Percentiles rank a stretch among this genome's conserved stretches.
phyloP scores from a whole-genome alignment of 2,888 invertebrate species.

The Caradrina clavipalpis region DNA sequence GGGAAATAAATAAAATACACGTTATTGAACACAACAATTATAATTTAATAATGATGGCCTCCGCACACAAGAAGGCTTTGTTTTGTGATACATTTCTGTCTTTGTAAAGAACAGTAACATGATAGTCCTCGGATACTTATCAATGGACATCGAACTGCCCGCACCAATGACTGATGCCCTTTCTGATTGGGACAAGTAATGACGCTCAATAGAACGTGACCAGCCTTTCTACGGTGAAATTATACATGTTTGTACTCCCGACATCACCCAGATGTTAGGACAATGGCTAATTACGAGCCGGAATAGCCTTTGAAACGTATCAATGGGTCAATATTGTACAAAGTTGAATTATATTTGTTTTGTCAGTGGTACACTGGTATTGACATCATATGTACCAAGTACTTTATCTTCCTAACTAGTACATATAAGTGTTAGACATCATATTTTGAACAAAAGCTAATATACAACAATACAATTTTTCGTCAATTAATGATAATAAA shows the following conservation, averaged over 20 bases:
- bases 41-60: not conserved
- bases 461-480: too few species aligned
- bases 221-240: constrained; percentile 33
- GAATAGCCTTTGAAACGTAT: constrained; percentile 15
- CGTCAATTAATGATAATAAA: too few species aligned
- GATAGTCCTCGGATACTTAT: not conserved
- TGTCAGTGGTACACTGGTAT: not conserved
- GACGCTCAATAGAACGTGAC: constrained; percentile 46
- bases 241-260: constrained; percentile 27
- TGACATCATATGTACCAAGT: not conserved
- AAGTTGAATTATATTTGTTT: constrained; percentile 6
- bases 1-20: too few species aligned
- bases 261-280: constrained; percentile 16
- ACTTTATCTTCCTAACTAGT: too few species aligned
- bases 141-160: constrained; percentile 3
- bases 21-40: too few species aligned
- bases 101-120: not conserved
- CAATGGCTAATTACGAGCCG: constrained; percentile 48
- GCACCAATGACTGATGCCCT: not conserved
- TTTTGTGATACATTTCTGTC: not conserved
- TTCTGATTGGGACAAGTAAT: constrained; percentile 30
- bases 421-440: too few species aligned
- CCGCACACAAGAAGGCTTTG: not conserved
- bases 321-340: constrained; percentile 26
- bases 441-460: not conserved